Base-by-base conservation (phyloP, 2,888 invertebrate species). In the Melitaea athalia region DNA sequence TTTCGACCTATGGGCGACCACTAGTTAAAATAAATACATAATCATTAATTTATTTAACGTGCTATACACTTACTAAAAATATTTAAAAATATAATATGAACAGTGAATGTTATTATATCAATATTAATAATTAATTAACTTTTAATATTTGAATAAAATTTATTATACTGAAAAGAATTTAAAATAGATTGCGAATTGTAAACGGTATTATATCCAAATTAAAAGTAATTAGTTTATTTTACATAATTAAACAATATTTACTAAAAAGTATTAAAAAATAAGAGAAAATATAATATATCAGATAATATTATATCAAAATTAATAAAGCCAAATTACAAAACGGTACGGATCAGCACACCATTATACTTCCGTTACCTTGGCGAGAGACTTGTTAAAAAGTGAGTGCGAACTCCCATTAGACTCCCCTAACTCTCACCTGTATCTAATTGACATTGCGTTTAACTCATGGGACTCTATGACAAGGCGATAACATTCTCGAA, bases 371-470 rank as follows among this genome's bases (percentile, higher is more conserved):
- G 70, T 65, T 68, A 68, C 71, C 66, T 70, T 65, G 72, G 70
- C 42, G 81, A 84, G 80, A 87, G 55, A 88, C 85, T 89, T 87
- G 88, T 90, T 89, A 85, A 86, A 88, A 89, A 90, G 87, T 87
- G 83, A 81, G 84, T 80, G 84, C 77, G 80, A 91, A 79, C 78
- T 79, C 78, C 77, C 76, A 78, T 79, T 79, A 79, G 74, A 76
- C 72, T 75, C 76, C 77, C 76, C 74, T 69, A 76, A 77, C 75
- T 76, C 72, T 71, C 72, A 77, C 76, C 76, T 74, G 76, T 67
- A 70, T 67, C 73, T 76, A 75, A 77, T 76, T 77, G 75, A 74
- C 72, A 33, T 33, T 55, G 33, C 55, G 76, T 72, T 72, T 71
- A 72, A 61, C 69, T 68, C 63, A 45, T 38, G 43, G 50, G 53